Conservation (phyloP, 2,888 invertebrate species). For the Catocala fraxini region DNA sequence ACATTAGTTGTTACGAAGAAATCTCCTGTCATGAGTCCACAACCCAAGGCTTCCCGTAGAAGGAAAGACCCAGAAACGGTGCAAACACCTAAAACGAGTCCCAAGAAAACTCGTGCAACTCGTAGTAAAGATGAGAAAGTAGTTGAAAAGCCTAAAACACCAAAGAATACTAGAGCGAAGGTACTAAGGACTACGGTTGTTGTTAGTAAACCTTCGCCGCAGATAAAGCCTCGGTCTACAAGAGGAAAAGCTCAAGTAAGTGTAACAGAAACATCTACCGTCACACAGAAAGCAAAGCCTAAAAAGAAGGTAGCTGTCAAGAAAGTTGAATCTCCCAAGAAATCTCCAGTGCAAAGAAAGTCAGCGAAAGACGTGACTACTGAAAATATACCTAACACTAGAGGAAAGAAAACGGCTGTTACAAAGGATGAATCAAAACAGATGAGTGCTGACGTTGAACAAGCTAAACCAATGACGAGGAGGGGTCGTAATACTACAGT, state of each 20-base stretch:
- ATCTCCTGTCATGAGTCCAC: conserved; percentile 59
- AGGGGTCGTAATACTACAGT: conserved; percentile 37
- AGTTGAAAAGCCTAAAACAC: conserved; percentile 48
- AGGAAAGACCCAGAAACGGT: conserved; percentile 30
- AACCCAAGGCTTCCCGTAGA: conserved; percentile 28
- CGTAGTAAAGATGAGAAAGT: conserved; percentile 31
- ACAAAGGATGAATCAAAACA: conserved; percentile 8
- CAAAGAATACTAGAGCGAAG: conserved; percentile 59
- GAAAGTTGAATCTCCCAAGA: conserved; percentile 50
- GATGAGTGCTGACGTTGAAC: conserved; percentile 13
- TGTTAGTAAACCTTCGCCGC: conserved; percentile 61
- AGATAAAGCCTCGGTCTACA: conserved; percentile 54
- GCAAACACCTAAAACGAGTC: conserved; percentile 18
- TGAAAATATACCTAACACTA: conserved; percentile 32
- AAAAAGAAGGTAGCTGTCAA: conserved; percentile 1
- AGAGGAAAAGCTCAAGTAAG: conserved; percentile 12
- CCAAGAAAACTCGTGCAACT: conserved; percentile 48
- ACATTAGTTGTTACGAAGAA: conserved; percentile 67
- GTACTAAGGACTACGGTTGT: conserved; percentile 51
- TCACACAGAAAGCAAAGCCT: conserved; percentile 5
- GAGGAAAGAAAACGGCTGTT: conserved; percentile 33
- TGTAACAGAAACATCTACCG: conserved; percentile 25
- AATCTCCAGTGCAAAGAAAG: conserved; percentile 37
- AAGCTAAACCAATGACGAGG: conserved; percentile 27
- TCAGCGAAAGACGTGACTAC: conserved; percentile 6